phyloP scores from a whole-genome alignment of 2,888 invertebrate species.

The Pyrochroa serraticornis region DNA sequence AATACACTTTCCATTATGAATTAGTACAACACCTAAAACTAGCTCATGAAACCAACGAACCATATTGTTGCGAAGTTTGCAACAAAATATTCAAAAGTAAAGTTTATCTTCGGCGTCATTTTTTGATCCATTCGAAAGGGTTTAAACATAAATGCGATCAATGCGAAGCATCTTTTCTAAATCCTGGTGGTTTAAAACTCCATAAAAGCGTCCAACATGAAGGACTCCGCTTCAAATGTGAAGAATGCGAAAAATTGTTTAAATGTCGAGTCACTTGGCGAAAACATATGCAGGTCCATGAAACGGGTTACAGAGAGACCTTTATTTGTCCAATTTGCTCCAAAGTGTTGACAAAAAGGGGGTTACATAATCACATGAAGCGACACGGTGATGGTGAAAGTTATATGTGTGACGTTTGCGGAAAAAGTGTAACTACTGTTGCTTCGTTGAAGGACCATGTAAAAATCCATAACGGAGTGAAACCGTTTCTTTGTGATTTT shows the following conservation, averaged over 20 bases:
- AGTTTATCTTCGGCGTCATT: conserved; percentile 62
- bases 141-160: conserved; percentile 52
- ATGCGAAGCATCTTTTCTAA: conserved; percentile 41
- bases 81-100: conserved; percentile 63
- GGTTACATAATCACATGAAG: conserved; percentile 1
- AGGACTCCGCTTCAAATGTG: conserved; percentile 38
- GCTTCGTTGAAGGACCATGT: conserved; percentile 26
- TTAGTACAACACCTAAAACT: conserved; percentile 36
- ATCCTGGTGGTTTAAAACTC: conserved; percentile 31
- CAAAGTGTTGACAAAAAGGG: too few relatives aligned
- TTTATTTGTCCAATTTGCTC: too few relatives aligned
- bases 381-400: background rate
- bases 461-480: conserved; percentile 46
- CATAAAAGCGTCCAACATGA: conserved; percentile 42
- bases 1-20: conserved; percentile 33
- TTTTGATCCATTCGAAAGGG: conserved; percentile 58
- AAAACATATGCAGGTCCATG: conserved; percentile 34
- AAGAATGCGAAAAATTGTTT: conserved; percentile 41
- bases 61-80: conserved; percentile 58
- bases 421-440: conserved; percentile 24
- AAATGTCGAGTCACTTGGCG: conserved; percentile 29
- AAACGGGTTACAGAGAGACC: conserved; percentile 28
- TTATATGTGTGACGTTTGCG: conserved; percentile 35
- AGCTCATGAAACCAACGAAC: conserved; percentile 58
- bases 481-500: conserved; percentile 45